Evolutionary conservation across 2,113 vertebrate species (phyloP).

Genomic region (Pteronura brasiliensis): DNA sequence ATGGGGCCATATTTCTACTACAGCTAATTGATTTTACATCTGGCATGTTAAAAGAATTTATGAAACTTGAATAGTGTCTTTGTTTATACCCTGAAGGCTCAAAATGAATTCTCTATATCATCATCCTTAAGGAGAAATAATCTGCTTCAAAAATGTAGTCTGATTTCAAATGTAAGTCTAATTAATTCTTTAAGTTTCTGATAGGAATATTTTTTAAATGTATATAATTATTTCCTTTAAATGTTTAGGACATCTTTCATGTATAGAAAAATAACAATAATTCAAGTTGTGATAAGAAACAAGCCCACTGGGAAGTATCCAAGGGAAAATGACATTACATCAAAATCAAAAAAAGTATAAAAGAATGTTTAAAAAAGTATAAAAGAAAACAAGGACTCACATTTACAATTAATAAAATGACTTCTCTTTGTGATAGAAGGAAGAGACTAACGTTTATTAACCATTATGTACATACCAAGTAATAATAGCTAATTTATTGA

Average conservation of each 20-base stretch:
- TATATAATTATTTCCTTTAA: conserved; percentile 7
- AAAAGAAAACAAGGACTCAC: neutral
- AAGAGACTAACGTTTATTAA: neutral
- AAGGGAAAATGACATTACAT: neutral
- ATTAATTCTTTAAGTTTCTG: neutral
- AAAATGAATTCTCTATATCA: conserved; percentile 54
- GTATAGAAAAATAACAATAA: neutral
- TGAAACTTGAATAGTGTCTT: conserved; percentile 79
- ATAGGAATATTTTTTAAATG: neutral
- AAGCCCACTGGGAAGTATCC: neutral
- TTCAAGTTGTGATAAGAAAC: conserved; percentile 5
- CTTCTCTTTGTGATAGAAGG: neutral
- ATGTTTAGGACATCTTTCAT: neutral
- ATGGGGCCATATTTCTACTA: conserved; percentile 72
- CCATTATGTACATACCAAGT: neutral
- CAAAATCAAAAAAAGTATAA: neutral
- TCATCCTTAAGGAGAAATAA: conserved; percentile 49
- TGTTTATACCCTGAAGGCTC: conserved; percentile 73
- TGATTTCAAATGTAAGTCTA: conserved; percentile 51
- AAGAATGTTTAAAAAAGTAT: neutral
- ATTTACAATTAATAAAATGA: neutral
- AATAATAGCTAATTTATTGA: neutral
- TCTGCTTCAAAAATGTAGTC: conserved; percentile 33
- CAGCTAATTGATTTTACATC: conserved; percentile 82
- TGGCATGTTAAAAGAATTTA: conserved; percentile 75